Evolutionary conservation across 2,797 vertebrate genomes (phyloP).

Genomic region (Paratrypauchen microcephalus): DNA sequence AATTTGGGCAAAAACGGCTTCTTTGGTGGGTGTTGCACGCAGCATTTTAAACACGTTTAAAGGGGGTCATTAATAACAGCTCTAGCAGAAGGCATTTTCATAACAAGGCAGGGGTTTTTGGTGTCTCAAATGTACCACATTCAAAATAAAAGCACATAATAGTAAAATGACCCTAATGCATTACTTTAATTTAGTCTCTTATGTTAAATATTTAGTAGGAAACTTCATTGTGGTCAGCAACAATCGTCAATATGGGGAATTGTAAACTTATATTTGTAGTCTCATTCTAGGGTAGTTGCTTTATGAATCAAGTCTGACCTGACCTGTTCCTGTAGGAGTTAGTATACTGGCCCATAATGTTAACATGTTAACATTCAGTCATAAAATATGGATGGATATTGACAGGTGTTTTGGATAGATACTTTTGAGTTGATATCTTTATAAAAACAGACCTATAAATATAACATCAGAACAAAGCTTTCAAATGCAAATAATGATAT

Average conservation of each 20-base stretch:
- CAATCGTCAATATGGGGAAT: too few relatives aligned
- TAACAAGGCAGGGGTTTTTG: background rate
- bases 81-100: conserved; percentile 10
- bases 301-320: too few relatives aligned
- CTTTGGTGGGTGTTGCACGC: conserved; percentile 21
- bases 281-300: too few relatives aligned
- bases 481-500: background rate
- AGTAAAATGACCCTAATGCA: background rate
- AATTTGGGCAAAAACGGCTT: conserved; percentile 40
- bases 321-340: too few relatives aligned
- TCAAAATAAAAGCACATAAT: conserved; percentile 6
- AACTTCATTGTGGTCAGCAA: background rate
- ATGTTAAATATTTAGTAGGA: background rate
- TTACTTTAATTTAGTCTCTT: background rate
- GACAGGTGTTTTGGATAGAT: background rate
- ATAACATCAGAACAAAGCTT: background rate
- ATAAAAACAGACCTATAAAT: background rate
- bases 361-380: too few relatives aligned
- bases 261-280: too few relatives aligned
- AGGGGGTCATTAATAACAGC: conserved; percentile 9
- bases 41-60: conserved; percentile 24
- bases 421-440: background rate
- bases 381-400: background rate
- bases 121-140: background rate
- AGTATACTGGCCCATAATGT: too few relatives aligned